phyloP scores from a whole-genome alignment of 2,113 vertebrate species.

The Trichomycterus rosablanca region DNA sequence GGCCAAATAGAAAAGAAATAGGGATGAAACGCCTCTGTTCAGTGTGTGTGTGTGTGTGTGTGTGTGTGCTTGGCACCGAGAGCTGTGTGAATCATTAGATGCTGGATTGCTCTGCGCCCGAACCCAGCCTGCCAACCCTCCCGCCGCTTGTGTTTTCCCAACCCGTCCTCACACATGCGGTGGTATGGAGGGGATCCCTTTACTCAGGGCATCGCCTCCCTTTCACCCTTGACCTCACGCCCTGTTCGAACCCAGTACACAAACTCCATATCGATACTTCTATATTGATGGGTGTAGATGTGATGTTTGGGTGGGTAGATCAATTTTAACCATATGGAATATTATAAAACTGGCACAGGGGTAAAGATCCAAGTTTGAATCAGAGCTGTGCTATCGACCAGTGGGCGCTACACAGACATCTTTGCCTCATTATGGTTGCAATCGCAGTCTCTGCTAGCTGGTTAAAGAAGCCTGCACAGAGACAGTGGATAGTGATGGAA shows the following conservation, averaged over 20 bases:
- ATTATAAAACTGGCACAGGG: too few species aligned
- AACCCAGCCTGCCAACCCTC: conserved; percentile 41
- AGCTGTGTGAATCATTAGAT: conserved; percentile 47
- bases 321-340: too few species aligned
- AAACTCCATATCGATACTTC: too few species aligned
- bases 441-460: too few species aligned
- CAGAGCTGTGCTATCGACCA: too few species aligned
- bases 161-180: conserved; percentile 33
- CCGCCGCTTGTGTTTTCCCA: conserved; percentile 50
- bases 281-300: too few species aligned
- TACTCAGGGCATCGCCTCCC: not conserved
- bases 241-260: not conserved
- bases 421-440: too few species aligned
- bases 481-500: too few species aligned
- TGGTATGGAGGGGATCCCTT: conserved; percentile 31
- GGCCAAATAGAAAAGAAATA: conserved; percentile 24
- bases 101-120: conserved; percentile 36
- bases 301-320: too few species aligned
- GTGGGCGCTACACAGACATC: too few species aligned
- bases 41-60: conserved; percentile 18
- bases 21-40: conserved; percentile 8
- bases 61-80: conserved; percentile 36
- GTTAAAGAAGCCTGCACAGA: too few species aligned
- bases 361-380: too few species aligned
- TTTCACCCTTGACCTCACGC: conserved; percentile 2